Conservation (phyloP, 2,888 invertebrate species). For the Allacma fusca region DNA sequence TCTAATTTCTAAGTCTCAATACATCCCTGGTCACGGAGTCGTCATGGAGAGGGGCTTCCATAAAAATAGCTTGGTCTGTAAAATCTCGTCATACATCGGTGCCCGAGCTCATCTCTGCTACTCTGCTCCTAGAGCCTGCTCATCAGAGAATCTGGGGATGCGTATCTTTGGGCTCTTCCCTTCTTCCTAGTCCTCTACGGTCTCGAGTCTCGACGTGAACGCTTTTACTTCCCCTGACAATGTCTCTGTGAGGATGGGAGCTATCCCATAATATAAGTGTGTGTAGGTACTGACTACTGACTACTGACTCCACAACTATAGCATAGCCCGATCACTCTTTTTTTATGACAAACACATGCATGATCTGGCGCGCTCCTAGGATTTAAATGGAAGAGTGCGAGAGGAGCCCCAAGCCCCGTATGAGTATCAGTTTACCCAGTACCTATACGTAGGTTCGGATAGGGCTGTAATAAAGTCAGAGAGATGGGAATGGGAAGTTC, state of each 20-base stretch:
- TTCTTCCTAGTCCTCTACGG: no score
- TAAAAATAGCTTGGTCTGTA: neutral
- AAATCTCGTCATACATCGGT: neutral
- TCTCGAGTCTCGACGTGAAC: no score
- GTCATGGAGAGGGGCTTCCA: neutral
- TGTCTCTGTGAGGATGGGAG: no score
- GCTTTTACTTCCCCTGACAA: no score
- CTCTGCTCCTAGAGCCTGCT: neutral
- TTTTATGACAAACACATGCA: conserved; percentile 7
- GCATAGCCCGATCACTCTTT: neutral
- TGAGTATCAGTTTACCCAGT: neutral
- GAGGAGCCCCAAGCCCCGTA: neutral
- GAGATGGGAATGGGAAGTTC: neutral
- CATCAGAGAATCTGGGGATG: neutral
- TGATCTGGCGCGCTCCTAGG: conserved; percentile 13
- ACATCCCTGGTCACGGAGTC: neutral
- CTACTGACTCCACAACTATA: no score
- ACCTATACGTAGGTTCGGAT: no score
- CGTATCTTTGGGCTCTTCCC: neutral
- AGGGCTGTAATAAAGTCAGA: neutral
- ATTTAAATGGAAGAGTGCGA: neutral
- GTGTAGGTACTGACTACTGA: no score
- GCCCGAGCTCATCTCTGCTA: neutral
- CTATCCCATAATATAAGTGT: no score
- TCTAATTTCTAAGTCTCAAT: neutral